These are phyloP conservation scores for Apodemus agrarius DNA, from an alignment of 2,797 vertebrate species.

Conservation along the genomic window DNA sequence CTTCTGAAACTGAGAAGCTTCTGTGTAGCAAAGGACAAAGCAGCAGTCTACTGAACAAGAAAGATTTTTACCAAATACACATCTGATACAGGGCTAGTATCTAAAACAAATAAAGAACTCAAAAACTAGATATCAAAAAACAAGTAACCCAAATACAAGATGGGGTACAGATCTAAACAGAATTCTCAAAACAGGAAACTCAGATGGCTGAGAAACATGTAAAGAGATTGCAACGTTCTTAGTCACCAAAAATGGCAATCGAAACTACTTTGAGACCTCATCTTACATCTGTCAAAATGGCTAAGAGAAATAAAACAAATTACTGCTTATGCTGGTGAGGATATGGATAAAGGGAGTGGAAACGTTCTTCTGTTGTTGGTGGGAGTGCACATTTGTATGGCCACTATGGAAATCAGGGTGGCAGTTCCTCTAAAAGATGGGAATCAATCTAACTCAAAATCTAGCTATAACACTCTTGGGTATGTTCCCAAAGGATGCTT, in stretches of 20 bases:
- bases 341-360: not conserved
- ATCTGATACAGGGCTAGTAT: not conserved
- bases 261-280: not conserved
- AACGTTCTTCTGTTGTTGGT: not conserved
- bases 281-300: not conserved
- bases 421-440: not conserved
- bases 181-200: not conserved
- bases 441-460: not conserved
- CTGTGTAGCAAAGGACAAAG: not conserved
- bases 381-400: not conserved
- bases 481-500: not conserved
- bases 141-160: not conserved
- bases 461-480: not conserved
- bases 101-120: not conserved
- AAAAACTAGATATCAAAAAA: not conserved
- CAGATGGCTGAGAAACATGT: not conserved
- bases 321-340: not conserved
- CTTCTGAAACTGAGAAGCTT: fast-evolving
- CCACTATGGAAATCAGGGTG: not conserved
- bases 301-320: not conserved
- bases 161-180: not conserved
- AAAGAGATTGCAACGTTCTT: not conserved
- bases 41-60: not conserved
- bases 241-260: not conserved
- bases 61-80: not conserved